Evolutionary conservation across 2,113 vertebrate species (phyloP).

Genomic region (Datnioides undecimradiatus): DNA sequence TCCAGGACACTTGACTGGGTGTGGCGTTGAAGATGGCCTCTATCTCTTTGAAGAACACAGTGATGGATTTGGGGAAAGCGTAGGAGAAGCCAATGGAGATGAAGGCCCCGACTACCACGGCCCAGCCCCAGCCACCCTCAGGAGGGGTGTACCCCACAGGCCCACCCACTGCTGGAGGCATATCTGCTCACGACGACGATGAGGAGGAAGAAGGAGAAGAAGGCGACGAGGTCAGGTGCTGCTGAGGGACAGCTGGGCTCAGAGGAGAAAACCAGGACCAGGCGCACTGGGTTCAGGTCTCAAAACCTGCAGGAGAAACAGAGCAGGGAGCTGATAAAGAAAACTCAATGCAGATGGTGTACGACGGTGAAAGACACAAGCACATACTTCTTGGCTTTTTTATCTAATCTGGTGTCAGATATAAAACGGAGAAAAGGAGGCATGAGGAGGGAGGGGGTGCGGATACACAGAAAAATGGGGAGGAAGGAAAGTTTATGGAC

Average conservation of each 20-base stretch:
- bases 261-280: background rate
- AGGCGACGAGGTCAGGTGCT: background rate
- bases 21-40: constrained; percentile 92
- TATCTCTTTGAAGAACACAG: constrained; percentile 98
- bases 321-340: background rate
- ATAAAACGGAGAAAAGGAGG: background rate
- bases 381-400: background rate
- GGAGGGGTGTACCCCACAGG: constrained; percentile 92
- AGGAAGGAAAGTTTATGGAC: background rate
- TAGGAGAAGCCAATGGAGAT: constrained; percentile 99
- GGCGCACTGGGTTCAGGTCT: background rate
- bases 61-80: constrained; percentile 98
- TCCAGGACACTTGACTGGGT: constrained; percentile 96
- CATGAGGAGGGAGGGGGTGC: background rate
- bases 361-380: background rate
- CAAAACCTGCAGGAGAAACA: constrained; percentile 23
- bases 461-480: background rate
- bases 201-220: background rate
- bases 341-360: background rate
- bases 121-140: constrained; percentile 98
- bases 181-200: constrained; percentile 59
- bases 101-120: constrained; percentile 92
- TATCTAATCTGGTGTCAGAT: background rate
- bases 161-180: constrained; percentile 90
- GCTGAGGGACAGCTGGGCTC: background rate